Evolutionary conservation across 2,113 vertebrate genomes (phyloP), one percentile per base, ranked within the genome.

Genomic region (Gymnocephalus cernua): DNA sequence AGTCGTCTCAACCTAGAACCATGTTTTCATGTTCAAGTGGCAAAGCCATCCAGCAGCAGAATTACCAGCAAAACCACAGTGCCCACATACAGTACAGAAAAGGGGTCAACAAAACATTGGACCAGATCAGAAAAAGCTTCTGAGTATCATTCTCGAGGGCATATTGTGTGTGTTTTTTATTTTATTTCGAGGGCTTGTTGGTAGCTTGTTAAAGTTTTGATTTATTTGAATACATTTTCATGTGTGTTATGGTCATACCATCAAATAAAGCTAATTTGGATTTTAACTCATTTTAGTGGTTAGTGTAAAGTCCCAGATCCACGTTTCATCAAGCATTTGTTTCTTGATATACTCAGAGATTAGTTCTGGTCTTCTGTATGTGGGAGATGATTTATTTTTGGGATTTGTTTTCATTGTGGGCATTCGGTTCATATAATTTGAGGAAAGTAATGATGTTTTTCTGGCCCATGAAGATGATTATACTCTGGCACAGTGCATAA

Each of bases 391-490:
- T 79, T 69, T 67, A 47, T 62, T 57, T 57, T 58, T 53, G 21
- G 14, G 14, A 38, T 35, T 12, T 64, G 51, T 80, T 51, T 63
- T 32, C 48, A 74, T 50, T 78, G 16, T 57, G 11, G 23, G 15
- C 9, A 38, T 32, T 53, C 1, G 44, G 47, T 77, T 74, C 21
- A 25, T 59, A n/a, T 72, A 53, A 56, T 73, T 64, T 80, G 32
- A 59, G 64, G 59, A 63, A 51, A 74, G 67, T 56, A 79, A 70
- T 47, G 18, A 3, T 77, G 63, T 78, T 64, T 90, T 84, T 54
- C 79, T 47, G 80, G 78, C 48, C 73, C 29, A 32, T 65, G 27
- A 71, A 41, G 63, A 74, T 35, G 50, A 80, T 78, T 82, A 38
- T 72, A 53, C 44, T 74, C 63, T 53, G 21, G 25, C 74, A 62